phyloP scores from a whole-genome alignment of 2,113 vertebrate species.

The Aphyosemion australe region DNA sequence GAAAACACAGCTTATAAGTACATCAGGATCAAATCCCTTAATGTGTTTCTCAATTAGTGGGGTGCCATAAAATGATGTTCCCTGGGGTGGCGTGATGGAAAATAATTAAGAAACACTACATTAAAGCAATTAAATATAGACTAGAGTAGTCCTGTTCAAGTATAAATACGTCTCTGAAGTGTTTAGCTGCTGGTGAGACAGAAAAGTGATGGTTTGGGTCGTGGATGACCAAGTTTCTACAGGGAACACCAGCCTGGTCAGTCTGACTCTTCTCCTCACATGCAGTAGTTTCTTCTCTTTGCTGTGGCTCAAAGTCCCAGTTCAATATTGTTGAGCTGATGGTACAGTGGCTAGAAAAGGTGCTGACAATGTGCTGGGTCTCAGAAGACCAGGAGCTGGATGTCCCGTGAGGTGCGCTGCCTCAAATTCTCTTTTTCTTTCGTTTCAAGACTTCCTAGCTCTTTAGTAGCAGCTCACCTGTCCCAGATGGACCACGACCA shows the following conservation, averaged over 20 bases:
- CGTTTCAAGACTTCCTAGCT: not conserved
- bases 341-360: conserved; percentile 41
- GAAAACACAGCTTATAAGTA: too few relatives aligned
- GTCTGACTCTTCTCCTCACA: not conserved
- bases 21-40: not conserved
- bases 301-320: conserved; percentile 45
- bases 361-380: conserved; percentile 45
- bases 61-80: too few relatives aligned
- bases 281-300: conserved; percentile 15
- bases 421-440: not conserved
- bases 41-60: too few relatives aligned
- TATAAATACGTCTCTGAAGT: not conserved
- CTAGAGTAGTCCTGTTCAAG: not conserved
- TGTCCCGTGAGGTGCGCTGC: conserved; percentile 18
- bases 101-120: too few relatives aligned
- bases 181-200: not conserved
- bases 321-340: conserved; percentile 55
- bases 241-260: not conserved
- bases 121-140: not conserved
- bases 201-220: not conserved
- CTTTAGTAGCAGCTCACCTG: conserved; percentile 7
- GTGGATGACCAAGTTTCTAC: conserved; percentile 1
- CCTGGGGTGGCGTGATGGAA: too few relatives aligned
- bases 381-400: conserved; percentile 28
- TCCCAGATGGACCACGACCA: not conserved